These are phyloP conservation scores for Melipona bicolor DNA, from an alignment of 2,888 invertebrate genomes.

Conservation along the genomic window DNA sequence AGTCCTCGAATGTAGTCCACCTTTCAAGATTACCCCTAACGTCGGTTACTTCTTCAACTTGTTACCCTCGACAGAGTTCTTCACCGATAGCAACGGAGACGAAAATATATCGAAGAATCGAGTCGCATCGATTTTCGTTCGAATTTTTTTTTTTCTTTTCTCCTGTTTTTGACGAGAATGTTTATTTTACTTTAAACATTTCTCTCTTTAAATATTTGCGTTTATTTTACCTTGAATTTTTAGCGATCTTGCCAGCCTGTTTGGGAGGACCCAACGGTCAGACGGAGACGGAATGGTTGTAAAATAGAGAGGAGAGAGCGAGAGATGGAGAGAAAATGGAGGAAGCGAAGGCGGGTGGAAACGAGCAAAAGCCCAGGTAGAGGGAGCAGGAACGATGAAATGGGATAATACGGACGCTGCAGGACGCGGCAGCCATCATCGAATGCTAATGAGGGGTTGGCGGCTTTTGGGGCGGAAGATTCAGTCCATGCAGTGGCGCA, in stretches of 20 bases:
- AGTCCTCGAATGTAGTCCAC: constrained; percentile 42
- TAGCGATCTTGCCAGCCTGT: neutral
- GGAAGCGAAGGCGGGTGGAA: constrained; percentile 48
- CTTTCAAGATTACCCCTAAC: constrained; percentile 24
- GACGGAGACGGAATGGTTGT: constrained; percentile 11
- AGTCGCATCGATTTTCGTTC: neutral
- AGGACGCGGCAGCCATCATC: constrained; percentile 84
- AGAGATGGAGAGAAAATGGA: constrained; percentile 28
- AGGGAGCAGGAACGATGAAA: constrained; percentile 72
- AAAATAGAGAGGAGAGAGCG: constrained; percentile 3
- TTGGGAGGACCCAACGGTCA: constrained; percentile 38
- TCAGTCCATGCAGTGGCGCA: constrained; percentile 71
- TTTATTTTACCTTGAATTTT: neutral
- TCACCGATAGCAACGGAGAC: neutral
- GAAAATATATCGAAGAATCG: neutral
- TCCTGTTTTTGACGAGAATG: too few relatives aligned
- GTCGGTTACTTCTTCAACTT: neutral
- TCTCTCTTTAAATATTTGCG: too few relatives aligned
- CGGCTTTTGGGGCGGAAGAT: constrained; percentile 78
- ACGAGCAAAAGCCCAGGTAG: constrained; percentile 71
- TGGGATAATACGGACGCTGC: constrained; percentile 81
- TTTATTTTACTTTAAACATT: too few relatives aligned
- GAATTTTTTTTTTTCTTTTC: too few relatives aligned
- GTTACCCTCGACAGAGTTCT: neutral
- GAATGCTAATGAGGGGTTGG: constrained; percentile 84